These are phyloP conservation scores for Erynnis tages DNA, from an alignment of 2,888 invertebrate genomes.

Conservation along the genomic window DNA sequence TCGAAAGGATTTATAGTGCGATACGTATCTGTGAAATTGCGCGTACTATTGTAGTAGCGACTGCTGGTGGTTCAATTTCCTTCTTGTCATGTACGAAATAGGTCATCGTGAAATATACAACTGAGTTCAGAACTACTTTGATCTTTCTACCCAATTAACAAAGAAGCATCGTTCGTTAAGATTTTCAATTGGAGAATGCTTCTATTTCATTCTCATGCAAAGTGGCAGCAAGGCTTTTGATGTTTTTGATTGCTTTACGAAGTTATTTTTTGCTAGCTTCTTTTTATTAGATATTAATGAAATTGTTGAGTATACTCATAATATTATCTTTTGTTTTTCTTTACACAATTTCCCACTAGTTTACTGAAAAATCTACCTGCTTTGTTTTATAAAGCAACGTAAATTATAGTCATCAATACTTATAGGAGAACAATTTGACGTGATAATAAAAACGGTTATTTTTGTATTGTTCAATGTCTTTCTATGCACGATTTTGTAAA, in stretches of 20 bases:
- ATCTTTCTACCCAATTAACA: conserved; percentile 3
- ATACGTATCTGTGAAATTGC: conserved; percentile 20
- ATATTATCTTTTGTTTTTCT: background rate
- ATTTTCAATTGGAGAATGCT: conserved; percentile 2
- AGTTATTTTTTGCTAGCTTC: background rate
- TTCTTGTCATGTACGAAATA: conserved; percentile 17
- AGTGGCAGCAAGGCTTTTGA: background rate
- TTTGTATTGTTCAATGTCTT: too few relatives aligned
- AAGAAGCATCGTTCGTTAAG: conserved; percentile 1
- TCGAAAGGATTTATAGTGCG: conserved; percentile 18
- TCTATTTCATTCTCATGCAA: conserved; percentile 1
- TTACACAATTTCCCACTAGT: too few relatives aligned
- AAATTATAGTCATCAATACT: too few relatives aligned
- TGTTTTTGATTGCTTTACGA: conserved; percentile 6
- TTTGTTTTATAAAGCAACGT: too few relatives aligned
- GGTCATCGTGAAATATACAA: conserved; percentile 4
- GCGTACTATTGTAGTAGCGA: conserved; percentile 15
- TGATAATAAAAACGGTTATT: too few relatives aligned
- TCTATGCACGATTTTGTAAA: too few relatives aligned
- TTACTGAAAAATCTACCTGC: too few relatives aligned
- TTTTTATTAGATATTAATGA: too few relatives aligned
- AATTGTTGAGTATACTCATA: too few relatives aligned
- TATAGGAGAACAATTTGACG: too few relatives aligned
- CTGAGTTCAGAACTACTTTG: background rate
- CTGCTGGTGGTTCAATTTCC: conserved; percentile 15